Evolutionary conservation across 2,113 vertebrate genomes (phyloP), one percentile per base, ranked within the genome.

Genomic region (Callithrix jacchus): DNA sequence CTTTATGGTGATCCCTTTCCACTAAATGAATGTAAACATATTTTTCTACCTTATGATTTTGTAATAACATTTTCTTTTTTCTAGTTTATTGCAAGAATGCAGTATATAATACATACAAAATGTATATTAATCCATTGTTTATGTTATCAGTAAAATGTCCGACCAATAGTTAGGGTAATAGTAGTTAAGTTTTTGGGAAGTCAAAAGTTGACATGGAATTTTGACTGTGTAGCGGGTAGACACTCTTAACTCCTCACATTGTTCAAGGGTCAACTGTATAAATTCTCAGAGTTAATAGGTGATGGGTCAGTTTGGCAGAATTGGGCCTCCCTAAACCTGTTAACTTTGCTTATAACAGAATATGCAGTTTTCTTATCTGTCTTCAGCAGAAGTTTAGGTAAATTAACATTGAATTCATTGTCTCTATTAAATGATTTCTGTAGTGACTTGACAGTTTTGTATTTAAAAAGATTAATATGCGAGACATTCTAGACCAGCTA

Each of bases 331-430:
- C 58, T 77, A 86, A 92, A 90, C 6, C 35, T 84, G 21, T 77
- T 40, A 58, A 13, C 64, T 91, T 93, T 87, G 18, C 73, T 71
- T 64, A 73, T 27, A 96, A 83, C 8, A 89, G 21, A 94, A 91
- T 91, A 89, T 25, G 5, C 20, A 56, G 1, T 76, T 87, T 89
- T 47, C 1, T 42, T 79, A 14, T 58, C 32, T 64, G 0, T 96
- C 45, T 52, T 71, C 40, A 82, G 68, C 40, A 89, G 21, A 86
- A 25, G 8, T 95, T 8, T 87, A 56, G 32, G 5, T 27, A 73
- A 89, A 49, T 32, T 68, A 86, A 80, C 45, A n/a, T 45, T 35
- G 74, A 80, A 47, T 93, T 97, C 6, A 16, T 85, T 93, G 91
- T 94, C 42, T 97, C 49, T 86, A 27, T 84, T 85, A 13, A 49